These are phyloP conservation scores for Progne subis DNA, from an alignment of 2,113 vertebrate genomes.

Conservation along the genomic window DNA sequence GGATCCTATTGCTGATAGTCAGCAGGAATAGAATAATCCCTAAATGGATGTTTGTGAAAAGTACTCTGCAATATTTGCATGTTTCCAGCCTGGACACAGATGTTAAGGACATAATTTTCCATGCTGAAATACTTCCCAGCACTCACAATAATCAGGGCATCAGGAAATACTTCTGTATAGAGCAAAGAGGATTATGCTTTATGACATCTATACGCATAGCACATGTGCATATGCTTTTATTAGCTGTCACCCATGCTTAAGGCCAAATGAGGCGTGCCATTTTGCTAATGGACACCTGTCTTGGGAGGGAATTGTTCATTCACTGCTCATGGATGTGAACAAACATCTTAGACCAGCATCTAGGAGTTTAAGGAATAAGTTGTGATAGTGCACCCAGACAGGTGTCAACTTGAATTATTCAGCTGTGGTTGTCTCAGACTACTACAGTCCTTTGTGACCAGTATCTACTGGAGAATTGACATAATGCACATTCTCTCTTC, in stretches of 20 bases:
- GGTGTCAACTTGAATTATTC: constrained; percentile 47
- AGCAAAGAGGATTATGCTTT: constrained; percentile 42
- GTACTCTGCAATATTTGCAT: neutral
- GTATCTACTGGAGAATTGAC: neutral
- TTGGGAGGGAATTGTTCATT: constrained; percentile 26
- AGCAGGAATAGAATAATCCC: neutral
- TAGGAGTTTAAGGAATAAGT: constrained; percentile 30
- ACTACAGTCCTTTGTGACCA: neutral
- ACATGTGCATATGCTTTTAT: constrained; percentile 40
- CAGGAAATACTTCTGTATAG: constrained; percentile 16
- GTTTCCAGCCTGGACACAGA: constrained; percentile 16
- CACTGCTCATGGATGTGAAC: constrained; percentile 3
- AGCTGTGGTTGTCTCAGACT: neutral
- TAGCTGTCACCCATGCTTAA: constrained; percentile 1
- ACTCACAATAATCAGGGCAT: neutral
- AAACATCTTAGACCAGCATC: constrained; percentile 14
- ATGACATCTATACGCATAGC: constrained; percentile 19
- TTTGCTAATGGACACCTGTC: constrained; percentile 50
- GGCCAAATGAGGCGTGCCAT: constrained; percentile 36
- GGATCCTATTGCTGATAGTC: neutral
- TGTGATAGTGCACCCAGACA: constrained; percentile 24
- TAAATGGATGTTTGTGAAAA: neutral
- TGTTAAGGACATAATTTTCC: constrained; percentile 2
- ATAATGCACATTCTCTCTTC: neutral
- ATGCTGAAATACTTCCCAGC: neutral